Conservation (phyloP, 2,888 invertebrate species). For the Helicoverpa assulta region DNA sequence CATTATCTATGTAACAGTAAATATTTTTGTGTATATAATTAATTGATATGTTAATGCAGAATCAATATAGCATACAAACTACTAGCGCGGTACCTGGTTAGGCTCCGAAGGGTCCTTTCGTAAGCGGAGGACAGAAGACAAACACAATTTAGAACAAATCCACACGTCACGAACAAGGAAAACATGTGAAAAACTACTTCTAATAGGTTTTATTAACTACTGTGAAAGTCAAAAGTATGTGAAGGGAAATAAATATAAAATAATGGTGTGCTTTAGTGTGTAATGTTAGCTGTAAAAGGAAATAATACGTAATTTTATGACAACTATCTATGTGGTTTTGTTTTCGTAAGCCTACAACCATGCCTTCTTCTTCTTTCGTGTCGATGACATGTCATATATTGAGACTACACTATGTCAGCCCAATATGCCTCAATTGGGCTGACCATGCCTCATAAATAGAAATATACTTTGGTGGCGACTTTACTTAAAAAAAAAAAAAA, state of each 20-base stretch:
- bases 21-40: too few relatives aligned
- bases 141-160: conserved; percentile 68
- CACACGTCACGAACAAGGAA: conserved; percentile 43
- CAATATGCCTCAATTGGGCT: too few relatives aligned
- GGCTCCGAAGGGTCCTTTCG: conserved; percentile 85
- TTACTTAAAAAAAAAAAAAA: too few relatives aligned
- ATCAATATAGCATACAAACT: conserved; percentile 26
- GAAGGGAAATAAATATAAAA: background rate
- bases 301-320: background rate
- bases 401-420: too few relatives aligned
- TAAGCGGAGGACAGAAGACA: conserved; percentile 79
- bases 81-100: conserved; percentile 80
- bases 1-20: too few relatives aligned
- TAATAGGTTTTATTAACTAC: conserved; percentile 24
- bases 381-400: too few relatives aligned
- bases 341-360: background rate
- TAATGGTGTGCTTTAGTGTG: too few relatives aligned
- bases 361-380: too few relatives aligned
- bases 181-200: conserved; percentile 37
- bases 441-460: too few relatives aligned
- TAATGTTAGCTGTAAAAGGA: background rate
- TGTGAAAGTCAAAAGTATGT: background rate
- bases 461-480: too few relatives aligned
- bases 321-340: background rate
- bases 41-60: conserved; percentile 8